Base-by-base conservation (phyloP, 2,113 vertebrate species). In the Propithecus coquereli region DNA sequence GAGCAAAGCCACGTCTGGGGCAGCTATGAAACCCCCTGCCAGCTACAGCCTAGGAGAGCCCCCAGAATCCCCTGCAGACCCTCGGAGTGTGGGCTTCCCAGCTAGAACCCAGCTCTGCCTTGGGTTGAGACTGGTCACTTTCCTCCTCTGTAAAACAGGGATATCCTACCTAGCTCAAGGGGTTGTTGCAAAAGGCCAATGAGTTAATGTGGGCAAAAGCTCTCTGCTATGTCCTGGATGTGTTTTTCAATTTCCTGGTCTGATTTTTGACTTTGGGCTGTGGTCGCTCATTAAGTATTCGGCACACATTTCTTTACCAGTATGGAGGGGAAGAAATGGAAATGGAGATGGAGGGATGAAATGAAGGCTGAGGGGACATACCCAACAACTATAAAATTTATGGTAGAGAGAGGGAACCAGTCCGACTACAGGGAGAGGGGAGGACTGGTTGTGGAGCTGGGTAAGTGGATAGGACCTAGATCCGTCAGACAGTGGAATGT, bases 201-300 rank as follows among this genome's bases (percentile, higher is more conserved):
- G 37, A 90, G 45, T 74, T 89, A 71, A 93, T 40, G 25, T 37
- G 73, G n/a, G 22, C 63, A 27, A 73, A 87, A 94, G 57, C 30
- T 74, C 40, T 91, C 50, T 37, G 66, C 81, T 88, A 30, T 1
- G 12, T 45, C 61, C 23, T 50, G 13, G 65, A 86, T 1, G 7
- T 59, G 45, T 34, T 95, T 96, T 96, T 74, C 70, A 61, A 71
- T 71, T 95, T 70, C 27, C 45, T 27, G 34, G 63, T 91, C 87
- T 70, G 57, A 87, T 66, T 43, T 84, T 70, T 65, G 71, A 80
- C 65, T 65, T 95, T 81, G 22, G 45, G 59, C 32, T 14, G 54
- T 18, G 76, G 32, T 81, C 18, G 27, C 47, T 85, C 30, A 25
- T 32, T 30, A 82, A 82, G 27, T 71, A 71, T 40, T 94, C 66